phyloP scores from a whole-genome alignment of 2,888 invertebrate genomes.

The Drosophila prostipennis region DNA sequence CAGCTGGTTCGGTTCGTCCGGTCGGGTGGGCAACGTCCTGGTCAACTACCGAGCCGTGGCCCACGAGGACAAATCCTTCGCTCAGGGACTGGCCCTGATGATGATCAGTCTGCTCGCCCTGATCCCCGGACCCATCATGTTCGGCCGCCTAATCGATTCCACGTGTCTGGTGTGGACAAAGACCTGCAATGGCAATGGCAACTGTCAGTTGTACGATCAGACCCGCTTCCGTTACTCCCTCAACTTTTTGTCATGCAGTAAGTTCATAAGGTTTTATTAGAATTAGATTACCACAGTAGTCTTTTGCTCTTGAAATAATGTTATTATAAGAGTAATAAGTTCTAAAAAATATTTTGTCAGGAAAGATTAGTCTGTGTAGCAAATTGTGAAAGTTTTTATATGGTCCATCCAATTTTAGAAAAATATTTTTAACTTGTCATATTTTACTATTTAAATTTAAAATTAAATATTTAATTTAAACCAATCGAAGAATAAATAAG shows the following conservation, averaged over 20 bases:
- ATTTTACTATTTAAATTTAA: too few relatives aligned
- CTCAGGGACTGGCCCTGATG: conserved; percentile 87
- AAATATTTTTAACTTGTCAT: too few relatives aligned
- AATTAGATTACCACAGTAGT: too few relatives aligned
- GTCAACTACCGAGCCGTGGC: conserved; percentile 88
- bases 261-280: conserved; percentile 49
- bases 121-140: conserved; percentile 89
- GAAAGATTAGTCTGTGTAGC: too few relatives aligned
- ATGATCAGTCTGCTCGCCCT: conserved; percentile 87
- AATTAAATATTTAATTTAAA: too few relatives aligned
- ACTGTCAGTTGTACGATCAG: conserved; percentile 89
- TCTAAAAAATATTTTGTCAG: too few relatives aligned
- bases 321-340: too few relatives aligned
- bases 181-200: conserved; percentile 87
- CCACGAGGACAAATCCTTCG: conserved; percentile 87
- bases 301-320: too few relatives aligned
- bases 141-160: conserved; percentile 88
- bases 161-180: conserved; percentile 89
- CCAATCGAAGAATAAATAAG: too few relatives aligned
- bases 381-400: too few relatives aligned
- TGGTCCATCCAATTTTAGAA: too few relatives aligned
- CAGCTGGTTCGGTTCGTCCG: conserved; percentile 87
- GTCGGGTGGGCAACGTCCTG: conserved; percentile 88
- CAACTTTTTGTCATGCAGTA: conserved; percentile 86
- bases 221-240: conserved; percentile 86